Conservation (phyloP, 2,113 vertebrate genomes). For the Embiotoca jacksoni region DNA sequence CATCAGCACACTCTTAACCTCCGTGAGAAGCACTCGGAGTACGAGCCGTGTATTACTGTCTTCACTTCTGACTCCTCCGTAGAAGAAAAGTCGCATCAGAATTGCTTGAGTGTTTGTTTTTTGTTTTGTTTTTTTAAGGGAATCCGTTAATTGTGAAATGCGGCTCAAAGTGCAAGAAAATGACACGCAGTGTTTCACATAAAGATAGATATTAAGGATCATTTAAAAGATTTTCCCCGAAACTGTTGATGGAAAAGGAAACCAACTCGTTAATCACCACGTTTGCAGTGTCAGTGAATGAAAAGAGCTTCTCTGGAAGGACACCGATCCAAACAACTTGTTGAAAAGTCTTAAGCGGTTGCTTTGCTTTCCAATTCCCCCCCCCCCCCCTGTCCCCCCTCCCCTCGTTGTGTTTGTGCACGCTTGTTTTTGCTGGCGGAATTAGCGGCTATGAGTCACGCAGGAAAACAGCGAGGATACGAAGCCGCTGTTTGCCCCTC, state of each 20-base stretch:
- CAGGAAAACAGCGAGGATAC: conserved; percentile 18
- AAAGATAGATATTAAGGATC: too few species aligned
- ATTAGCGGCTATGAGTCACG: conserved; percentile 17
- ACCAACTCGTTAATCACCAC: background rate
- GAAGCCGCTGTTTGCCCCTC: conserved; percentile 13
- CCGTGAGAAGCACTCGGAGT: background rate
- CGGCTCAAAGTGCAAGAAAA: too few species aligned
- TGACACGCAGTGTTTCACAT: too few species aligned
- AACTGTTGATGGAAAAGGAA: too few species aligned
- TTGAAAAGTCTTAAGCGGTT: background rate
- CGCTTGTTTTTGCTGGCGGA: conserved; percentile 16
- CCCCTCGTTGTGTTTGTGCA: background rate
- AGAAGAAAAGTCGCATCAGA: background rate
- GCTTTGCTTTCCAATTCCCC: background rate
- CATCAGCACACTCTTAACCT: conserved; percentile 16
- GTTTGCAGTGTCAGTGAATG: background rate
- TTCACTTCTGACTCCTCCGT: background rate
- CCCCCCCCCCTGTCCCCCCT: background rate
- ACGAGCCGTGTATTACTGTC: background rate
- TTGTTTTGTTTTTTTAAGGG: background rate
- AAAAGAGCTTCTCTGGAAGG: background rate
- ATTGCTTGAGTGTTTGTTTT: background rate
- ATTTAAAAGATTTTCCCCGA: too few species aligned
- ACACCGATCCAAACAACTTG: conserved; percentile 2
- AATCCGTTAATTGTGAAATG: background rate